Evolutionary conservation across 2,888 invertebrate genomes (phyloP).

Genomic region (Acleris sparsana): DNA sequence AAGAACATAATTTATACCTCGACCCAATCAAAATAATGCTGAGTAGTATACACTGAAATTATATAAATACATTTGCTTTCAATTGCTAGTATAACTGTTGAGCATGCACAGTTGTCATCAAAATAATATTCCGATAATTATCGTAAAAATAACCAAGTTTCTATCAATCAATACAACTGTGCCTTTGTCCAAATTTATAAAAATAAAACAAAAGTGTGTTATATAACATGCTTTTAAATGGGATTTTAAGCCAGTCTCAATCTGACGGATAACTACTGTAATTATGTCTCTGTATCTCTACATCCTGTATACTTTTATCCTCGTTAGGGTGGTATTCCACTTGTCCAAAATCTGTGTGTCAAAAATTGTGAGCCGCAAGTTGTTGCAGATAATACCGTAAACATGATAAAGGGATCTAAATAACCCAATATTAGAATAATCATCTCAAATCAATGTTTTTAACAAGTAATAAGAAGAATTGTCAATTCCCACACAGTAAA

Average conservation of each 20-base stretch:
- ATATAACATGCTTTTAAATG: neutral
- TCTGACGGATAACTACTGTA: neutral
- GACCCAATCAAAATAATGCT: conserved; percentile 65
- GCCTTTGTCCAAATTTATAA: conserved; percentile 33
- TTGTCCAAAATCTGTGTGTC: no score
- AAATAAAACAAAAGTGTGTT: conserved; percentile 5
- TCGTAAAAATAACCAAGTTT: conserved; percentile 28
- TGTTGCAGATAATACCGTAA: no score
- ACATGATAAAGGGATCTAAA: no score
- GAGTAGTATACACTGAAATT: conserved; percentile 49
- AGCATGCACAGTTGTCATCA: conserved; percentile 29
- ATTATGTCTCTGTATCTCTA: no score
- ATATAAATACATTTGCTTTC: conserved; percentile 42
- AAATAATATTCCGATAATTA: conserved; percentile 5
- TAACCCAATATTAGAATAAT: no score
- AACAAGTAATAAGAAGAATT: no score
- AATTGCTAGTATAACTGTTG: conserved; percentile 28
- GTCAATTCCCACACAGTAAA: no score
- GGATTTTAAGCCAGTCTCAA: neutral
- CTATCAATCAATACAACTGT: conserved; percentile 38
- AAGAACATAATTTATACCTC: conserved; percentile 63
- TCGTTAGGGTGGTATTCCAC: no score
- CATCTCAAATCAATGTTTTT: no score
- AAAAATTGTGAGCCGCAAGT: no score
- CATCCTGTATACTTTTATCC: no score